A percentile compares a stretch with the other conserved stretches of the same genome.
These are phyloP conservation scores for Phymorhynchus buccinoides DNA, from an alignment of 1,140 invertebrate species.

Conservation along the genomic window DNA sequence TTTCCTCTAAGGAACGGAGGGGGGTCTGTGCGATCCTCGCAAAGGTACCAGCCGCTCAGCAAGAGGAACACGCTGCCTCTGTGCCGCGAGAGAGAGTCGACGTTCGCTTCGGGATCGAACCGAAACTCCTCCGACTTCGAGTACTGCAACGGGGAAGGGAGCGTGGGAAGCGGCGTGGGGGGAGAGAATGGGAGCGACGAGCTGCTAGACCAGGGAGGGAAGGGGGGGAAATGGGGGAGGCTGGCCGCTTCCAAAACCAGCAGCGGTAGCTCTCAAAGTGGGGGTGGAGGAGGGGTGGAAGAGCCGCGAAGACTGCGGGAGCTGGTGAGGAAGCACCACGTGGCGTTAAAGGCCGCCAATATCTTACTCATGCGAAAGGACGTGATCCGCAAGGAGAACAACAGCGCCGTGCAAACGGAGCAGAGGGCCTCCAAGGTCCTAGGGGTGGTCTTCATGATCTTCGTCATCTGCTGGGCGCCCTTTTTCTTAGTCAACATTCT, in stretches of 20 bases:
- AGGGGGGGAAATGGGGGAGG: neutral
- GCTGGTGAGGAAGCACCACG: slow-evolving; percentile 66
- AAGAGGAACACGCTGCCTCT: slow-evolving; percentile 45
- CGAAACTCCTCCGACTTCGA: slow-evolving; percentile 26
- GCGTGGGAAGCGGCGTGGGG: no score
- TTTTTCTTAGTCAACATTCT: slow-evolving; percentile 73
- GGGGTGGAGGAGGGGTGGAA: neutral
- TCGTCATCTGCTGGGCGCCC: slow-evolving; percentile 72
- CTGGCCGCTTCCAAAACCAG: neutral
- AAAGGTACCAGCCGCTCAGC: slow-evolving; percentile 38
- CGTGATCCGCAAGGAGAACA: slow-evolving; percentile 45
- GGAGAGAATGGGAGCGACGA: neutral
- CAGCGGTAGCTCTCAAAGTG: neutral
- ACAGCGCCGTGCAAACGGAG: slow-evolving; percentile 79
- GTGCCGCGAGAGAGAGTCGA: neutral
- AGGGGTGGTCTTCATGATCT: slow-evolving; percentile 72
- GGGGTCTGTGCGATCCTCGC: neutral
- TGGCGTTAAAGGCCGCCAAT: slow-evolving; percentile 65
- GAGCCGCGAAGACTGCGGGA: slow-evolving; percentile 54
- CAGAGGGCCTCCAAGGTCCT: slow-evolving; percentile 88
- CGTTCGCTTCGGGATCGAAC: neutral
- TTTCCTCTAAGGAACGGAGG: neutral
- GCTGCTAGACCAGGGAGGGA: neutral
- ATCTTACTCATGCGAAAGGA: slow-evolving; percentile 59
- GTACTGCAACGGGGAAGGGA: slow-evolving; percentile 43